phyloP scores from a whole-genome alignment of 1,140 invertebrate genomes.

The Steinernema feltiae region DNA sequence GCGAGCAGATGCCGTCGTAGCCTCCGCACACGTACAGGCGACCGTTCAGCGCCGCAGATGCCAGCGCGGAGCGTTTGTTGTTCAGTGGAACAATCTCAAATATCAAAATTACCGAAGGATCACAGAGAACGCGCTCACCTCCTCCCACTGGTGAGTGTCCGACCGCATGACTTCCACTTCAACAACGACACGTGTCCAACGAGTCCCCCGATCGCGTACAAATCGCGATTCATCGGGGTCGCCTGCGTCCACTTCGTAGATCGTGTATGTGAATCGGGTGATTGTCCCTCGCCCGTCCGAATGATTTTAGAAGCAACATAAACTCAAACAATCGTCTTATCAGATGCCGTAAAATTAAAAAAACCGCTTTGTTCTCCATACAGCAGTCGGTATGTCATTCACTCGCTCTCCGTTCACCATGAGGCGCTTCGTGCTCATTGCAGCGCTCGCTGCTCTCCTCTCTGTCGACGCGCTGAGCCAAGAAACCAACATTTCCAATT shows the following conservation, averaged over 20 bases:
- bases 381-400: too few relatives aligned
- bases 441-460: too few relatives aligned
- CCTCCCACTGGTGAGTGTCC: constrained; percentile 69
- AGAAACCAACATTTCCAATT: too few relatives aligned
- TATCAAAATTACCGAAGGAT: background rate
- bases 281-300: too few relatives aligned
- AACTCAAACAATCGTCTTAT: too few relatives aligned
- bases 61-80: constrained; percentile 53
- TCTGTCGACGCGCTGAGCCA: too few relatives aligned
- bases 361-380: too few relatives aligned
- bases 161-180: constrained; percentile 82
- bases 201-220: constrained; percentile 66
- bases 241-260: constrained; percentile 74
- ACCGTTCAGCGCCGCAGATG: constrained; percentile 72
- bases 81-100: constrained; percentile 35
- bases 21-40: constrained; percentile 78
- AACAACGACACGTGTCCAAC: constrained; percentile 74
- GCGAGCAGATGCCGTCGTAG: constrained; percentile 82
- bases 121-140: constrained; percentile 63
- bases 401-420: too few relatives aligned
- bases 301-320: too few relatives aligned
- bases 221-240: constrained; percentile 70
- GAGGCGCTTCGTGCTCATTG: too few relatives aligned
- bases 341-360: too few relatives aligned
- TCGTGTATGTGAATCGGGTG: too few relatives aligned